Base-by-base conservation (phyloP, 2,888 invertebrate genomes). In the Dynastes grantii region DNA sequence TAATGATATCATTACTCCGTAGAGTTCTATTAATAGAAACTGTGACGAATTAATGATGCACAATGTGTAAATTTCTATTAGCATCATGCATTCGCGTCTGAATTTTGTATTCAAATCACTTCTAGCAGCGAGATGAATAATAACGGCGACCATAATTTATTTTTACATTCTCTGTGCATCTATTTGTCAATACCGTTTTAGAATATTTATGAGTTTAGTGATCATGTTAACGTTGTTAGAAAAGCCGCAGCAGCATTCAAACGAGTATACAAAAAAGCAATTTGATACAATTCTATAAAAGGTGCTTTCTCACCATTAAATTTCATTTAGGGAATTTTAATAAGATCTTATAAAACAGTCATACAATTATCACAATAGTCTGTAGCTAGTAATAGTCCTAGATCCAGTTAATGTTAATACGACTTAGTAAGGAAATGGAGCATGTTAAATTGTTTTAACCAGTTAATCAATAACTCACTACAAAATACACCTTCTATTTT, bases 121-220 rank as follows among this genome's bases (percentile, higher is more conserved):
- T 40, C 22, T 13, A 16, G 9, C 51, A 53, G 37, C 73, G 73
- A 73, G 73, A 58, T 40, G 73, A 73, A 73, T 73, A 73, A 73
- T 58, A 73, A 73, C 58, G 58, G 40, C 16, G 73, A n/a, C 37
- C 2, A 22, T 61, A 73, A 58, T 73, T 73, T 58, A 73, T 73
- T 61, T 73, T 58, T 73, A 73, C 45, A 73, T 61, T 58, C 32
- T 22, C 16, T 58, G 6, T 58, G 73, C 58, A 58, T 73, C 51
- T 73, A 58, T 73, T 73, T 73, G 32, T 16, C 40, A 8, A 58
- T 73, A 73, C 73, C 73, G 45, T 73, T 73, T 73, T 53, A 58
- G 73, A 73, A 73, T 73, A 73, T 73, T 73, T 61, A 73, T 73
- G 58, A 73, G 73, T 58, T 58, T 58, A 58, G 27, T 58, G 55